Conservation (phyloP, 2,113 vertebrate species). For the Phaethon lepturus region DNA sequence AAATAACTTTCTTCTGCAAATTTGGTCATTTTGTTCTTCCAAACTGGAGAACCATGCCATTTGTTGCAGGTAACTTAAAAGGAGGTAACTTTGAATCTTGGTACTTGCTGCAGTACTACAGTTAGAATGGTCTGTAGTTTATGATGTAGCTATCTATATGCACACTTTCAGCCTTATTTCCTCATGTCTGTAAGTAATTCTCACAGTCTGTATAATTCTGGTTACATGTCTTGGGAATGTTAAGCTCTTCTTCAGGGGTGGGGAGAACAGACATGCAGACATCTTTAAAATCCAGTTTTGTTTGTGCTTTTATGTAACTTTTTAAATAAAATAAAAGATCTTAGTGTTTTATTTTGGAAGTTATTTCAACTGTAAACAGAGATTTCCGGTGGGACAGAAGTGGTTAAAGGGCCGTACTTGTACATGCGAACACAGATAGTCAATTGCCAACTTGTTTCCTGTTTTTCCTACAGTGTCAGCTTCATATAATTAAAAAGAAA, state of each 20-base stretch:
- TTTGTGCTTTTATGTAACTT: neutral
- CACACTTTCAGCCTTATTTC: neutral
- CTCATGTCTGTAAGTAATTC: neutral
- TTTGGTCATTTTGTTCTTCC: neutral
- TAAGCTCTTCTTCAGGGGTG: neutral
- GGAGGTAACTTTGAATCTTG: neutral
- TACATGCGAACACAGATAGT: neutral
- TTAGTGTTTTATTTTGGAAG: neutral
- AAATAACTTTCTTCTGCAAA: neutral
- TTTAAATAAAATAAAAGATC: neutral
- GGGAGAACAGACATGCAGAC: neutral
- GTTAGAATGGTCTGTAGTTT: neutral
- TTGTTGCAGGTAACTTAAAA: neutral
- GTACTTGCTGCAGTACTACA: neutral
- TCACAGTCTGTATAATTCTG: neutral
- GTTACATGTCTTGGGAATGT: neutral
- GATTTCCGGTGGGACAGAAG: neutral
- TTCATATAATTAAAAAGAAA: neutral
- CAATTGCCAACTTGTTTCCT: neutral
- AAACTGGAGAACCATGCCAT: neutral
- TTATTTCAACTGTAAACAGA: neutral
- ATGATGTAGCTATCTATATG: neutral
- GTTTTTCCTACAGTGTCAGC: neutral
- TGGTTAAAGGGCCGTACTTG: neutral
- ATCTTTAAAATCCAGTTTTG: neutral